Percentiles rank a stretch among this genome's conserved stretches.
These are phyloP conservation scores for Planiliza haematocheilus DNA, from an alignment of 2,113 vertebrate species.

Conservation along the genomic window DNA sequence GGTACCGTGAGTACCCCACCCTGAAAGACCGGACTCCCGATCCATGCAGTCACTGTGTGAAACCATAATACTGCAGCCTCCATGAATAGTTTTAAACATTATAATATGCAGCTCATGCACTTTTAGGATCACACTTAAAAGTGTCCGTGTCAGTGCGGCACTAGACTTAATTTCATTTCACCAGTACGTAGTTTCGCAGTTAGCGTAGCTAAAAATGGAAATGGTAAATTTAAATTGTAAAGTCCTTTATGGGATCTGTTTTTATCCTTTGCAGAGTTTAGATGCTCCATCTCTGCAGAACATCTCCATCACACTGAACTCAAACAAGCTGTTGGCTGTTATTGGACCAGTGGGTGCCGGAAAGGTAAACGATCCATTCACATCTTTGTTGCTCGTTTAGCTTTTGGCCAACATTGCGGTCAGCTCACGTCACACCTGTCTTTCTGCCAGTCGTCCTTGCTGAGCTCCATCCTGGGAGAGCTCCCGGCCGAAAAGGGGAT, in stretches of 20 bases:
- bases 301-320: slow-evolving; percentile 85
- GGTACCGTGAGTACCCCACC: slow-evolving; percentile 79
- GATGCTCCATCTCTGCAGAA: slow-evolving; percentile 89
- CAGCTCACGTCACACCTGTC: neutral
- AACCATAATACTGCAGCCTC: no score
- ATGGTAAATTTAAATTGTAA: neutral
- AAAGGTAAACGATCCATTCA: slow-evolving; percentile 83
- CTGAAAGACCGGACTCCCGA: no score
- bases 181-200: no score
- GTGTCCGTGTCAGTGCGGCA: no score
- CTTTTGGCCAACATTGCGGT: neutral
- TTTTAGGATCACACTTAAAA: no score
- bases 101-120: no score
- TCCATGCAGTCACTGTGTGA: no score
- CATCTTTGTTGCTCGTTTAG: neutral
- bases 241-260: no score
- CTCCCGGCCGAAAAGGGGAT: slow-evolving; percentile 86
- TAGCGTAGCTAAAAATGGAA: no score
- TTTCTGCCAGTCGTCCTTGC: slow-evolving; percentile 88
- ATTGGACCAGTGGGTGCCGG: slow-evolving; percentile 96
- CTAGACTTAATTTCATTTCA: no score
- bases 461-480: slow-evolving; percentile 92
- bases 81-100: no score
- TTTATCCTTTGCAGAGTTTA: slow-evolving; percentile 78
- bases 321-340: slow-evolving; percentile 88